Conservation (phyloP, 2,888 invertebrate species). For the Nebria brevicollis region DNA sequence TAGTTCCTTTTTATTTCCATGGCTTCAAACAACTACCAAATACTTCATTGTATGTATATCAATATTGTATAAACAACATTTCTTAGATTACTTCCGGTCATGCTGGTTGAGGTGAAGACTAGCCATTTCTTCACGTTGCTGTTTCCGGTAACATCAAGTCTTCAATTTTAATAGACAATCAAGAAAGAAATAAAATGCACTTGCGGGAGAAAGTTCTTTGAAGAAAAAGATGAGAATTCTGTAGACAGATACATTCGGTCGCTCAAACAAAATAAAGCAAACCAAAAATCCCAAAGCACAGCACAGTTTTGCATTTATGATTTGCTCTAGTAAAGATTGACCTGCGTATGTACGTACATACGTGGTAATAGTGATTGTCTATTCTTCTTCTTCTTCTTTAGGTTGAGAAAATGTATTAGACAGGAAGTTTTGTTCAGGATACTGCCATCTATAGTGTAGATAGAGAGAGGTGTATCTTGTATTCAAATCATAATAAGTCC, state of each 20-base stretch:
- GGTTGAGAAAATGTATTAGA: too few species aligned
- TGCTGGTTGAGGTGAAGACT: neutral
- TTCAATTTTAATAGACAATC: neutral
- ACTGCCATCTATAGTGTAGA: too few species aligned
- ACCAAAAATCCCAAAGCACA: neutral
- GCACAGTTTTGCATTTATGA: too few species aligned
- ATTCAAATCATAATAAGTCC: too few species aligned
- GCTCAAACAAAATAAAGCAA: neutral
- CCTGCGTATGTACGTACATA: too few species aligned
- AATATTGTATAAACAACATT: neutral
- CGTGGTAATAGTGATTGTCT: too few species aligned
- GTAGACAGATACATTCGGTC: neutral
- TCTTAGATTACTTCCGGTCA: neutral
- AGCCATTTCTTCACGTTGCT: neutral
- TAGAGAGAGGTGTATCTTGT: too few species aligned
- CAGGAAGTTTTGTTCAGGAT: too few species aligned
- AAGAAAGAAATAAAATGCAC: neutral
- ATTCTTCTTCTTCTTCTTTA: too few species aligned
- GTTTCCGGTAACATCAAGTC: neutral
- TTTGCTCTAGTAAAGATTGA: too few species aligned
- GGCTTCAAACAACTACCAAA: too few species aligned
- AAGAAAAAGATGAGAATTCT: neutral
- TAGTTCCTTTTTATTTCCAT: too few species aligned
- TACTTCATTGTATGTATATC: neutral
- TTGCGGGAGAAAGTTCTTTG: neutral